Evolutionary conservation across 2,113 vertebrate species (phyloP).

Genomic region (Lophius piscatorius): DNA sequence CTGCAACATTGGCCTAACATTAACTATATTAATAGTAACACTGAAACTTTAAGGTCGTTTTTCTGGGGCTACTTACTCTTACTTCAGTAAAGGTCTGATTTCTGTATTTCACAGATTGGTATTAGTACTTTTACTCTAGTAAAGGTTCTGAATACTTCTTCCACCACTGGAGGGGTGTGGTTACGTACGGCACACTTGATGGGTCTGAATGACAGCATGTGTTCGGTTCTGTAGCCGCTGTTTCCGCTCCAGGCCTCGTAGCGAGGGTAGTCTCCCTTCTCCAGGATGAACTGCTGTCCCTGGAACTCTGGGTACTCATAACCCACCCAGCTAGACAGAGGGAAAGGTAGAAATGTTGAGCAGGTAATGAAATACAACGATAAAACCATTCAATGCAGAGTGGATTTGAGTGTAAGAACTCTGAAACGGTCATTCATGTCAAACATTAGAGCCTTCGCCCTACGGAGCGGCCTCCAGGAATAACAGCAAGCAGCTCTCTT

Average conservation of each 20-base stretch:
- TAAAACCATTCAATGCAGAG: neutral
- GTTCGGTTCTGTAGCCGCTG: constrained; percentile 92
- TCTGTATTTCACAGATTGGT: too few relatives aligned
- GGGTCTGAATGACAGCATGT: constrained; percentile 94
- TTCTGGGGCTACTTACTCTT: too few relatives aligned
- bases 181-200: constrained; percentile 90
- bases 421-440: constrained; percentile 11
- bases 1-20: too few relatives aligned
- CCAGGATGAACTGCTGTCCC: constrained; percentile 97
- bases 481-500: constrained; percentile 47
- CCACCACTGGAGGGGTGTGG: neutral
- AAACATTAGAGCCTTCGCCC: constrained; percentile 32
- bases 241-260: constrained; percentile 95
- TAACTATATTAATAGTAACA: too few relatives aligned
- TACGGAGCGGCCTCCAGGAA: constrained; percentile 27
- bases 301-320: constrained; percentile 95
- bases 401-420: neutral
- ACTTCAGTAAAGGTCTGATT: too few relatives aligned
- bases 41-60: too few relatives aligned
- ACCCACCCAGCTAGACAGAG: constrained; percentile 86
- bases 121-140: too few relatives aligned
- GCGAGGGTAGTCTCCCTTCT: constrained; percentile 95
- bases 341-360: neutral
- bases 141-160: too few relatives aligned
- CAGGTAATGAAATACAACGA: neutral